phyloP scores from a whole-genome alignment of 2,888 invertebrate genomes.

The Tipula vernalis region DNA sequence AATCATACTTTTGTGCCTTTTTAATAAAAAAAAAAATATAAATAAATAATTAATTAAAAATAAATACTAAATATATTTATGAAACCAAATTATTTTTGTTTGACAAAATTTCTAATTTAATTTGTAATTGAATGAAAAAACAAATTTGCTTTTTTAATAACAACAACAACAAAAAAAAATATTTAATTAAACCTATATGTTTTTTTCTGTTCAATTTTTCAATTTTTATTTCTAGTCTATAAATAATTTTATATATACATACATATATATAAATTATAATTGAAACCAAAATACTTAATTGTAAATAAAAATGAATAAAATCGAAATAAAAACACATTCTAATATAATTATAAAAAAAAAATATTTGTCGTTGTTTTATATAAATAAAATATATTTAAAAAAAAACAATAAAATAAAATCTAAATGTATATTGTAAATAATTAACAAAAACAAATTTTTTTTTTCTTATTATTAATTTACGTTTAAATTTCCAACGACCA shows the following conservation, averaged over 20 bases:
- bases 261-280: neutral
- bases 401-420: neutral
- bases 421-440: neutral
- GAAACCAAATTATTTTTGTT: neutral
- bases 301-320: neutral
- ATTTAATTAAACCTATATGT: neutral
- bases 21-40: neutral
- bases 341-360: neutral
- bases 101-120: neutral
- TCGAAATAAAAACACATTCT: neutral
- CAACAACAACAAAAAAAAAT: neutral
- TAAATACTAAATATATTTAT: neutral
- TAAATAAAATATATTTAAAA: neutral
- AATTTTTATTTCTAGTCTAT: neutral
- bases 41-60: neutral
- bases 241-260: neutral
- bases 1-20: constrained; percentile 4
- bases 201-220: neutral
- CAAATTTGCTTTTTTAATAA: neutral
- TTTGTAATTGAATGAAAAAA: neutral
- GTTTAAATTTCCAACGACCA: neutral
- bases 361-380: neutral
- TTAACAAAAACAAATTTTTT: neutral
- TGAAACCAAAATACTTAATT: neutral
- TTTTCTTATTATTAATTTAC: neutral